A percentile compares a stretch with the other conserved stretches of the same genome.
phyloP scores from a whole-genome alignment of 1,140 invertebrate species.

The Oncopodura yosiiana region DNA sequence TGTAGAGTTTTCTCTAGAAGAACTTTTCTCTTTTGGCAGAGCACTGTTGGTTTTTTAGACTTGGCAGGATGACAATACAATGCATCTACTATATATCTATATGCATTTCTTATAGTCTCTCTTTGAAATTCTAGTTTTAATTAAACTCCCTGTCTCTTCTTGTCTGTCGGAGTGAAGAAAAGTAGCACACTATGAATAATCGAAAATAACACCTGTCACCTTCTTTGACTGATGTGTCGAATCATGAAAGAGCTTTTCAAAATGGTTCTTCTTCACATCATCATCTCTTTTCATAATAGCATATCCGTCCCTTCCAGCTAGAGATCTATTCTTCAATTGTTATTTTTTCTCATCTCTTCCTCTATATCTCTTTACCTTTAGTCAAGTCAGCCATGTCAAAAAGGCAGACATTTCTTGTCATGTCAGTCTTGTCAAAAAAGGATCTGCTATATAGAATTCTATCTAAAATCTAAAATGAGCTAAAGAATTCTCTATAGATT shows the following conservation, averaged over 20 bases:
- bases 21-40: too few species aligned
- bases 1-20: too few species aligned
- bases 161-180: not conserved
- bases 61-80: not conserved
- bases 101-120: not conserved
- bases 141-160: not conserved
- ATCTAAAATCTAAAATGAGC: too few species aligned
- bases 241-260: conserved; percentile 24
- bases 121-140: not conserved
- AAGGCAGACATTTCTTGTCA: too few species aligned
- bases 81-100: not conserved
- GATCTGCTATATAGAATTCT: too few species aligned
- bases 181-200: conserved; percentile 9
- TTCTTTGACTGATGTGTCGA: conserved; percentile 33
- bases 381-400: not conserved
- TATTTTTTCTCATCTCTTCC: not conserved
- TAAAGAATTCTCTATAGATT: too few species aligned
- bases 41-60: not conserved
- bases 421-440: too few species aligned
- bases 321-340: not conserved
- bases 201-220: conserved; percentile 33
- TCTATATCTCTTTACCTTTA: conserved; percentile 4
- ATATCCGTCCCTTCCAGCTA: not conserved
- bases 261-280: not conserved
- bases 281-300: not conserved